These are phyloP conservation scores for Enteromius afrohamiltoni DNA, from an alignment of 2,797 vertebrate genomes.

Conservation along the genomic window DNA sequence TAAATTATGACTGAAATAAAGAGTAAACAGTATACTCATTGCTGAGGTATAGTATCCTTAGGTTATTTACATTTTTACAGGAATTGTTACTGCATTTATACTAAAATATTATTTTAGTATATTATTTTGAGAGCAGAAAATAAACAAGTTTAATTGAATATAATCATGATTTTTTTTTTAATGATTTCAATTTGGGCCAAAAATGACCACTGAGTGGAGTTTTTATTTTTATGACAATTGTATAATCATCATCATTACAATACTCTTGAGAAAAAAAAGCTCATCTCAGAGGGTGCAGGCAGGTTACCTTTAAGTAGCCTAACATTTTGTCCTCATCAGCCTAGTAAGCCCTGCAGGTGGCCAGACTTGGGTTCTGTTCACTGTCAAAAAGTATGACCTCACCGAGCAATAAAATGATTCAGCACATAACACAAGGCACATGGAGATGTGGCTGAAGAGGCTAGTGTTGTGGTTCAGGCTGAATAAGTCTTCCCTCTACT, in stretches of 20 bases:
- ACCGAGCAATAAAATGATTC: conserved; percentile 51
- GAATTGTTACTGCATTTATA: not conserved
- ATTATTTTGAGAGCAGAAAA: not conserved
- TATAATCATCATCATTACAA: not conserved
- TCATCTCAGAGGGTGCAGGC: conserved; percentile 14
- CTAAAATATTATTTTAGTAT: conserved; percentile 1
- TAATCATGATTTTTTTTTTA: not conserved
- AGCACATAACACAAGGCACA: conserved; percentile 30
- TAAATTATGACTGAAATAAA: too few relatives aligned
- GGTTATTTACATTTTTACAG: not conserved
- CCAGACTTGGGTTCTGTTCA: conserved; percentile 39
- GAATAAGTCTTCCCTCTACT: conserved; percentile 33
- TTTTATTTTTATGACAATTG: too few relatives aligned
- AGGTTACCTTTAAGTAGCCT: conserved; percentile 29
- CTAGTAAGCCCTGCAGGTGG: conserved; percentile 43
- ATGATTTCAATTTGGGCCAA: not conserved
- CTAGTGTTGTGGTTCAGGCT: conserved; percentile 34
- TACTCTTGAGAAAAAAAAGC: conserved; percentile 23
- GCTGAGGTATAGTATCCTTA: not conserved
- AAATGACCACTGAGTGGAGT: too few relatives aligned
- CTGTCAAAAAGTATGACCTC: conserved; percentile 50
- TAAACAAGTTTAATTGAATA: not conserved
- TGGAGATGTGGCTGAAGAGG: conserved; percentile 25
- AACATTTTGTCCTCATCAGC: conserved; percentile 36
- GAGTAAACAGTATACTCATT: not conserved